These are phyloP conservation scores for Adelges cooleyi DNA, from an alignment of 1,140 invertebrate species.

Conservation along the genomic window DNA sequence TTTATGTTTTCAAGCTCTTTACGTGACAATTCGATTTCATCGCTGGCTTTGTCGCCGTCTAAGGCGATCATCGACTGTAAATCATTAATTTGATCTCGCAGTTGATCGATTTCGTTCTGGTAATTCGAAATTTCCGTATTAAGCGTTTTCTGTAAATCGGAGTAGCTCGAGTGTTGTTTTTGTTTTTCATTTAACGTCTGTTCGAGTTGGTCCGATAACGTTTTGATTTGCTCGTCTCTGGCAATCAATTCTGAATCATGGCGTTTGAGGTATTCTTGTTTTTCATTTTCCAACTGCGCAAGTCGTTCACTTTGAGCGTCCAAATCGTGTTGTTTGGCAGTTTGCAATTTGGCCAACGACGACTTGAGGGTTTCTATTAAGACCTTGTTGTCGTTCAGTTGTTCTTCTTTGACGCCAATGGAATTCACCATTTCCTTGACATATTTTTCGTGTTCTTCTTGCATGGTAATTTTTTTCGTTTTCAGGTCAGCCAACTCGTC, in stretches of 20 bases:
- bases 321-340: slow-evolving; percentile 4
- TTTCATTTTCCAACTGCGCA: background rate
- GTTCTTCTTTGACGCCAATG: background rate
- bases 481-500: background rate
- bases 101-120: background rate
- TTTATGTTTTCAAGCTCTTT: background rate
- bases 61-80: background rate
- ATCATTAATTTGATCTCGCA: background rate
- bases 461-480: background rate
- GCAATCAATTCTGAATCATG: background rate
- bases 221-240: slow-evolving; percentile 1
- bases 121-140: background rate
- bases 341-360: background rate
- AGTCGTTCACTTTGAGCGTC: background rate
- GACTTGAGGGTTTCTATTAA: background rate
- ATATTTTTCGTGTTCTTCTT: slow-evolving; percentile 9
- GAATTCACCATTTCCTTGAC: background rate
- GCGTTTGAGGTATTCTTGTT: background rate
- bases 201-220: background rate
- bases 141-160: slow-evolving; percentile 1
- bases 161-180: background rate
- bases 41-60: background rate
- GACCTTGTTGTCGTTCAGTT: background rate
- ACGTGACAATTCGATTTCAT: background rate
- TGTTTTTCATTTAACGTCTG: slow-evolving; percentile 12